Evolutionary conservation across 2,113 vertebrate genomes (phyloP).

Genomic region (Apteryx owenii): DNA sequence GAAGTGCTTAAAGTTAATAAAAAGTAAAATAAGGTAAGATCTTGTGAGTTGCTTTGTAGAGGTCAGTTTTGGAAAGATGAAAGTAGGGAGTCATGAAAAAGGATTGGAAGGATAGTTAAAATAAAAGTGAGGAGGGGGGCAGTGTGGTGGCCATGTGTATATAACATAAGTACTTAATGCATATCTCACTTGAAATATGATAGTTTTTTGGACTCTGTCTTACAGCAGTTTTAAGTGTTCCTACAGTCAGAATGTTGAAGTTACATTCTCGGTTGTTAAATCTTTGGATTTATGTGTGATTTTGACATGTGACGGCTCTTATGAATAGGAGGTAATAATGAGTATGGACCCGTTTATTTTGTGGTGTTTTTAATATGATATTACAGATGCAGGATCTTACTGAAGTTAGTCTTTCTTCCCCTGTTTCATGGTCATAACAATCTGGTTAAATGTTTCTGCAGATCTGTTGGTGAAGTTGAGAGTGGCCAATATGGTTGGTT

Average conservation of each 20-base stretch:
- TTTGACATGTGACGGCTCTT: neutral
- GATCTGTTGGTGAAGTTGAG: neutral
- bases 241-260: neutral
- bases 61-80: neutral
- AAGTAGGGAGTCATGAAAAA: neutral
- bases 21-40: neutral
- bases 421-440: accelerated
- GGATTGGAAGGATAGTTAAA: neutral
- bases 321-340: neutral
- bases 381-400: neutral
- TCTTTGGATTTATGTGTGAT: neutral
- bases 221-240: neutral
- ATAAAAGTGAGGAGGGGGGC: neutral
- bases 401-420: neutral
- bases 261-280: neutral
- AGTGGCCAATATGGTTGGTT: accelerated
- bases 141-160: neutral
- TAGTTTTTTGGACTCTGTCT: neutral
- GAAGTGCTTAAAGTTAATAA: no score
- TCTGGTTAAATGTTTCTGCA: neutral
- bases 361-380: neutral
- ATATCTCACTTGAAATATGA: neutral
- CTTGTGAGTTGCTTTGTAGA: neutral
- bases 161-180: neutral
- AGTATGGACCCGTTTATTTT: neutral